Conservation (phyloP, 1,140 invertebrate species). For the Aphaenogaster rudis region DNA sequence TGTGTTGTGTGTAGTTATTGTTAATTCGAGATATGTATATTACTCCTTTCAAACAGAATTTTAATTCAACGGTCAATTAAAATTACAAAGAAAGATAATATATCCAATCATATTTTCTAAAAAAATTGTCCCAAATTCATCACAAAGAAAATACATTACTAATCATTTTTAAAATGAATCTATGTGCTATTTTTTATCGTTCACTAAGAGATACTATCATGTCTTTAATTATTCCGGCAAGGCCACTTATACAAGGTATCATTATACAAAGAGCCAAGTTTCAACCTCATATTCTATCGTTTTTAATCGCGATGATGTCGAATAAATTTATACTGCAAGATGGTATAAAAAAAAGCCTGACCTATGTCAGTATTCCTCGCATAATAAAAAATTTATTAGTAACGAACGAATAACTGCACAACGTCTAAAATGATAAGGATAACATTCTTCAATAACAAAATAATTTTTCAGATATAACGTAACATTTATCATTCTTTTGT, state of each 20-base stretch:
- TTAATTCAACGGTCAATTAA: neutral
- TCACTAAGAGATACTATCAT: neutral
- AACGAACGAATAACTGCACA: neutral
- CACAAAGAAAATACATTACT: neutral
- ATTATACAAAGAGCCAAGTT: conserved; percentile 48
- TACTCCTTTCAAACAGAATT: neutral
- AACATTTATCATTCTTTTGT: neutral
- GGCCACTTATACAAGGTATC: conserved; percentile 46
- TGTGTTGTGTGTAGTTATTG: neutral
- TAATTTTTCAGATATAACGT: neutral
- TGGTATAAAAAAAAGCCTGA: neutral
- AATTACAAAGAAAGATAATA: neutral
- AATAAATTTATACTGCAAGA: conserved; percentile 8
- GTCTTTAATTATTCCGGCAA: conserved; percentile 28
- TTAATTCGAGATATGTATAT: neutral
- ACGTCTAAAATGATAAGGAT: neutral
- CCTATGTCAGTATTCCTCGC: neutral
- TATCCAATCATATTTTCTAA: neutral
- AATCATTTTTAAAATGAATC: neutral
- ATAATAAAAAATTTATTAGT: neutral
- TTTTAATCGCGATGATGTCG: conserved; percentile 1
- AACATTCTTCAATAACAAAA: conserved; percentile 21
- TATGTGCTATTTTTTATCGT: conserved; percentile 5
- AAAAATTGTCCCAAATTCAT: neutral
- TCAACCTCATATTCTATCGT: conserved; percentile 25